Conservation (phyloP, 2,797 vertebrate genomes). For the Nannoperca obscura region DNA sequence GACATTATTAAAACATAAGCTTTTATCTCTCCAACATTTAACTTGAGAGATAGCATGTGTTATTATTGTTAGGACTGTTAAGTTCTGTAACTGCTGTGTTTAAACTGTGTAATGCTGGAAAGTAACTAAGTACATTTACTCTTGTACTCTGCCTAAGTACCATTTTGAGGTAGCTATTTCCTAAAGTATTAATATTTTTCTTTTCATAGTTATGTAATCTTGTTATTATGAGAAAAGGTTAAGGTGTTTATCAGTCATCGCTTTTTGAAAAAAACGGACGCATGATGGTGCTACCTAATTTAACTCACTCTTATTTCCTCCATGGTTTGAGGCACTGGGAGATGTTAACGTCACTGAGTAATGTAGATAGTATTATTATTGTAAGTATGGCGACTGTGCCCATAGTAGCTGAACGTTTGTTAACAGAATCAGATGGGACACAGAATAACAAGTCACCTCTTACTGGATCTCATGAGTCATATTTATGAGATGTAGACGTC, state of each 20-base stretch:
- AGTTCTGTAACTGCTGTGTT: not conserved
- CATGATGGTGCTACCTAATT: not conserved
- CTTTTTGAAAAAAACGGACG: not conserved
- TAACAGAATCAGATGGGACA: not conserved
- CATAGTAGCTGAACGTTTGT: not conserved
- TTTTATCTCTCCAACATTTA: constrained; percentile 46
- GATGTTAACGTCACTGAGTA: not conserved
- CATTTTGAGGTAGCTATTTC: not conserved
- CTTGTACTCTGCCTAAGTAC: too few relatives aligned
- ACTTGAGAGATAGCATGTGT: constrained; percentile 4
- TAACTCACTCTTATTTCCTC: not conserved
- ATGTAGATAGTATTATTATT: not conserved
- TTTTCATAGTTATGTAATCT: too few relatives aligned
- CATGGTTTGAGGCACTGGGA: not conserved
- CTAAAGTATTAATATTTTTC: too few relatives aligned
- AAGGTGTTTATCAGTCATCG: not conserved
- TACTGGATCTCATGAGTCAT: not conserved
- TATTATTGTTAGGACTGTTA: not conserved
- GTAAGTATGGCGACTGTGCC: not conserved
- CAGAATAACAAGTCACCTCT: too few relatives aligned
- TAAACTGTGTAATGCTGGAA: not conserved
- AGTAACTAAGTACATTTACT: not conserved
- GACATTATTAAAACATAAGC: constrained; percentile 53
- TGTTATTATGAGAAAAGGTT: not conserved
- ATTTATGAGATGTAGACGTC: not conserved